Percentiles rank a stretch among this genome's conserved stretches.
Evolutionary conservation across 2,797 vertebrate genomes (phyloP).

Genomic region (Sarcophilus harrisii): DNA sequence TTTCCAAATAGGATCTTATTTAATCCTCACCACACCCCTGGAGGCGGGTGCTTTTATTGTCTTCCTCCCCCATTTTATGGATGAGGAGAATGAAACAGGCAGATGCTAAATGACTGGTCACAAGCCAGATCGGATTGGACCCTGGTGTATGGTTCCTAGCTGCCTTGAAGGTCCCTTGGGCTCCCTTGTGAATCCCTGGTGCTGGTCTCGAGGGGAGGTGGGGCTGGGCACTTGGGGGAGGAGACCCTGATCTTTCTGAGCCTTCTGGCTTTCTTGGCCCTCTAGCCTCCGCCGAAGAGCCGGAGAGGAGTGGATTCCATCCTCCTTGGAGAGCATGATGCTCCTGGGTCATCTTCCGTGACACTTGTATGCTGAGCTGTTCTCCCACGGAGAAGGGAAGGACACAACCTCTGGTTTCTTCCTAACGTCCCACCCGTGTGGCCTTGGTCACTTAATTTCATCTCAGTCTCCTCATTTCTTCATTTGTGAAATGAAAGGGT

Average conservation of each 20-base stretch:
- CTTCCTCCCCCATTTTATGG: background rate
- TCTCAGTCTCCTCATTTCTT: background rate
- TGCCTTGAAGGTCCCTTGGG: background rate
- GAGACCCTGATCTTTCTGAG: background rate
- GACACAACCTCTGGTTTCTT: background rate
- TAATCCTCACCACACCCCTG: background rate
- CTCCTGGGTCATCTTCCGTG: background rate
- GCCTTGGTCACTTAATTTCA: background rate
- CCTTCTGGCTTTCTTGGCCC: background rate
- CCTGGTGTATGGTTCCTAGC: background rate
- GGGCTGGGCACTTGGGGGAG: background rate
- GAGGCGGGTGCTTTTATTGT: background rate
- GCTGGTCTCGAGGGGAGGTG: background rate
- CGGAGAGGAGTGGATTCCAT: background rate
- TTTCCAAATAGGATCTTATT: background rate
- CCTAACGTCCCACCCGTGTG: background rate
- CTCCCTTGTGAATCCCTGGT: background rate
- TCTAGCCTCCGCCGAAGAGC: background rate
- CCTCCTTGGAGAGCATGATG: background rate
- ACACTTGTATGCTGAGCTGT: background rate
- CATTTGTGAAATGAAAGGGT: background rate
- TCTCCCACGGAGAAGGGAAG: background rate
- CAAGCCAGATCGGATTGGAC: background rate
- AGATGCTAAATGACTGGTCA: background rate
- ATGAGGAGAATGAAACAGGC: background rate